These are phyloP conservation scores for Columba janthina DNA, from an alignment of 2,113 vertebrate genomes.

Conservation along the genomic window DNA sequence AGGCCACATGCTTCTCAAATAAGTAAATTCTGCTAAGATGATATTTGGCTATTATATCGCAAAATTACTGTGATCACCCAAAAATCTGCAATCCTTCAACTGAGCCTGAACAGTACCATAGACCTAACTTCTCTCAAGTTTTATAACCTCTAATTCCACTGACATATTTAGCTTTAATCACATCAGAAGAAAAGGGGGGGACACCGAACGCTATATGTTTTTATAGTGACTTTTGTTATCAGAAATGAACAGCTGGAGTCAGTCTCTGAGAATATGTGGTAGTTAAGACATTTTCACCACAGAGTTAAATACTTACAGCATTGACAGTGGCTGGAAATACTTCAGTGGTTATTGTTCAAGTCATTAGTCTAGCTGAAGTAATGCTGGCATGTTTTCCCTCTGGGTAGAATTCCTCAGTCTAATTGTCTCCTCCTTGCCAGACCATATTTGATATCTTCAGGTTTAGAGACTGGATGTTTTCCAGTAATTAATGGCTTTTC, in stretches of 20 bases:
- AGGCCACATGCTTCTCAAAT: neutral
- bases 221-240: neutral
- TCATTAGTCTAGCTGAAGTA: conserved; percentile 53
- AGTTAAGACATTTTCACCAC: neutral
- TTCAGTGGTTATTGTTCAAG: conserved; percentile 44
- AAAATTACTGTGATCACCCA: neutral
- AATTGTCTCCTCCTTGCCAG: conserved; percentile 58
- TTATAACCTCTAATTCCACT: neutral
- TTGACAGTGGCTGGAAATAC: conserved; percentile 51
- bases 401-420: conserved; percentile 59
- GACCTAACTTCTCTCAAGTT: neutral
- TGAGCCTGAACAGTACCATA: neutral
- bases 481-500: conserved; percentile 64
- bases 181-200: neutral
- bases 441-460: conserved; percentile 41
- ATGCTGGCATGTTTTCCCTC: conserved; percentile 48
- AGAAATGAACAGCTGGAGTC: neutral
- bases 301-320: conserved; percentile 16
- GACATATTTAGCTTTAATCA: neutral
- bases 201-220: neutral
- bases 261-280: neutral
- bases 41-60: neutral
- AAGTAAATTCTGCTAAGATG: neutral
- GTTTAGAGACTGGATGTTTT: conserved; percentile 45
- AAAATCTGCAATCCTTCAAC: neutral